Percentiles rank a stretch among this genome's conserved stretches.
Conservation (phyloP, 2,888 invertebrate genomes). For the Habroteleia sp. region DNA sequence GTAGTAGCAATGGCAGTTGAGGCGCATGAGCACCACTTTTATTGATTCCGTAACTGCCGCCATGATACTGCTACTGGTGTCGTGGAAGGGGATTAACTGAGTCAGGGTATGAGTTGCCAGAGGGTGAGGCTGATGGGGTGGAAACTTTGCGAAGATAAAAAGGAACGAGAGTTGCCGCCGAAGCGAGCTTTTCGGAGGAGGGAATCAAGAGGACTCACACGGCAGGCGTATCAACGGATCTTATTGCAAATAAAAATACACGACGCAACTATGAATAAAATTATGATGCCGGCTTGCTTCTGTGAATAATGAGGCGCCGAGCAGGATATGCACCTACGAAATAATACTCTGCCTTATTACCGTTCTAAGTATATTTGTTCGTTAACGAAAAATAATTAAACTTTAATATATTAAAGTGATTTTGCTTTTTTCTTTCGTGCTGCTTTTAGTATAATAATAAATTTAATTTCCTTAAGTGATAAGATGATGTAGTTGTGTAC, state of each 20-base stretch:
- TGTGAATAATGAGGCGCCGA: slow-evolving; percentile 67
- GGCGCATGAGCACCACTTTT: slow-evolving; percentile 82
- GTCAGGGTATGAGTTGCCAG: slow-evolving; percentile 66
- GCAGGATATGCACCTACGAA: slow-evolving; percentile 51
- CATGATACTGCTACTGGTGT: slow-evolving; percentile 78
- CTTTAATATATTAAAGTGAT: too few species aligned
- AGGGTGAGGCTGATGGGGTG: slow-evolving; percentile 81
- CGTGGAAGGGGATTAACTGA: slow-evolving; percentile 69
- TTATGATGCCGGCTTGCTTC: slow-evolving; percentile 74
- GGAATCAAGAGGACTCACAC: slow-evolving; percentile 67
- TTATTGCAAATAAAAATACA: slow-evolving; percentile 80
- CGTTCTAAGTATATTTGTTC: slow-evolving; percentile 40
- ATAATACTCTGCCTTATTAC: slow-evolving; percentile 55
- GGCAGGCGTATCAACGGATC: slow-evolving; percentile 78
- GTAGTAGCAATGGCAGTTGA: slow-evolving; percentile 76
- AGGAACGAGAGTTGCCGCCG: slow-evolving; percentile 79
- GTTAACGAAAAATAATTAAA: too few species aligned
- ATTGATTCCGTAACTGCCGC: slow-evolving; percentile 82
- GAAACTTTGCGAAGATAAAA: slow-evolving; percentile 81
- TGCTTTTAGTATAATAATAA: too few species aligned
- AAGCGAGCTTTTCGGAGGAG: slow-evolving; percentile 66
- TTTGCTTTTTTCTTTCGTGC: too few species aligned
- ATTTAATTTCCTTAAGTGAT: too few species aligned
- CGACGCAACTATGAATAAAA: slow-evolving; percentile 79
- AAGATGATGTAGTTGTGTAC: too few species aligned